A percentile compares a stretch with the other conserved stretches of the same genome.
Evolutionary conservation across 92 coral and sea anemone species (phyloP).

Genomic region (Palythoa grandiflora): DNA sequence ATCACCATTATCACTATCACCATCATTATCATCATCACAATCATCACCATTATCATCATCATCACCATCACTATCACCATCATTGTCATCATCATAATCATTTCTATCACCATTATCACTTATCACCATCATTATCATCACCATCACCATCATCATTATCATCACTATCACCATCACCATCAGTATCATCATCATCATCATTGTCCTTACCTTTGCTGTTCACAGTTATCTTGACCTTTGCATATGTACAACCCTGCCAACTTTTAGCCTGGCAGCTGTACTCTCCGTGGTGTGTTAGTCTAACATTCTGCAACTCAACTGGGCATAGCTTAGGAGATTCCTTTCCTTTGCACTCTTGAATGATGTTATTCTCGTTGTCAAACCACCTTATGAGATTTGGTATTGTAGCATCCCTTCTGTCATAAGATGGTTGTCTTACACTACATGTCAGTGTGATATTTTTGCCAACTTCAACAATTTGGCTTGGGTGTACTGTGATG

Average conservation of each 20-base stretch:
- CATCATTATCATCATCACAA: too few relatives aligned
- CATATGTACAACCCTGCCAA: neutral
- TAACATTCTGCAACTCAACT: neutral
- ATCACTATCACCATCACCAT: too few relatives aligned
- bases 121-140: too few relatives aligned
- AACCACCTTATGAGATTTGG: slow-evolving; percentile 6
- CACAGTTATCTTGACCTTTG: neutral
- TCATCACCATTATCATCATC: too few relatives aligned
- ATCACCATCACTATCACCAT: neutral
- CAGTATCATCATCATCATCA: too few relatives aligned
- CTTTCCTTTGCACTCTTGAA: neutral
- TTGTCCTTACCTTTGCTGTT: neutral
- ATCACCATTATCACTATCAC: too few relatives aligned
- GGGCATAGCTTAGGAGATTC: slow-evolving; percentile 11
- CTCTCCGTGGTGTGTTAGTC: slow-evolving; percentile 20
- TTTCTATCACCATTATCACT: neutral
- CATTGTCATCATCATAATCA: too few relatives aligned
- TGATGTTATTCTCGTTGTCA: neutral
- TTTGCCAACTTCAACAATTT: slow-evolving; percentile 1
- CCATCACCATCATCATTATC: too few relatives aligned
- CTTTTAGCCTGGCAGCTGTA: slow-evolving; percentile 45
- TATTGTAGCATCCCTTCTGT: slow-evolving; percentile 20
- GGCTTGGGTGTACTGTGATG: slow-evolving; percentile 1
- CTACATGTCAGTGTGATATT: slow-evolving; percentile 24
- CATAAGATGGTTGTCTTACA: slow-evolving; percentile 12